Percentiles rank a stretch among this genome's conserved stretches.
Conservation (phyloP, 2,113 vertebrate genomes). For the Micronycteris hirsuta region DNA sequence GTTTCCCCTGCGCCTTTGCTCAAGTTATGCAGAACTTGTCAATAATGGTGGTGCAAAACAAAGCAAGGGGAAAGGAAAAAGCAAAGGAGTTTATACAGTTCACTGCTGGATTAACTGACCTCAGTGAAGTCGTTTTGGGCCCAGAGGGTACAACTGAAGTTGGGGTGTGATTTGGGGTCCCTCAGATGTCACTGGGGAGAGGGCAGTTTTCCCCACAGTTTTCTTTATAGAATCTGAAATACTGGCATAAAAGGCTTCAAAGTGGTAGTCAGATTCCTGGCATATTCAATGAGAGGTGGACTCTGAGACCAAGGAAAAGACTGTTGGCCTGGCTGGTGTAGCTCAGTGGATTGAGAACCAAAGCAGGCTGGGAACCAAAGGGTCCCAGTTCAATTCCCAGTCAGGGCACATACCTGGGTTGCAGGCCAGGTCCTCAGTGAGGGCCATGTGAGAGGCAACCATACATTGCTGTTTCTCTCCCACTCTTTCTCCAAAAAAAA, state of each 20-base stretch:
- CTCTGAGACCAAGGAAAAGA: neutral
- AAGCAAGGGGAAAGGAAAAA: neutral
- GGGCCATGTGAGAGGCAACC: no score
- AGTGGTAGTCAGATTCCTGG: neutral
- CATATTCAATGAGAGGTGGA: neutral
- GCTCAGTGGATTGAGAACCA: no score
- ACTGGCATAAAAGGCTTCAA: neutral
- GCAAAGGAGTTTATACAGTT: neutral
- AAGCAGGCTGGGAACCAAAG: no score
- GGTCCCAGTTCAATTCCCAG: no score
- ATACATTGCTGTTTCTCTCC: no score
- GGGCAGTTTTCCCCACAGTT: neutral
- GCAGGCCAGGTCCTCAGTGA: no score
- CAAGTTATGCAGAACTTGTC: constrained; percentile 1
- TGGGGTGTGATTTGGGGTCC: neutral
- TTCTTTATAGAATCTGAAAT: neutral
- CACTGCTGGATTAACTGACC: neutral
- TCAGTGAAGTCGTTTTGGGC: neutral
- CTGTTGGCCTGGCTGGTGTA: no score
- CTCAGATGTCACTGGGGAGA: neutral
- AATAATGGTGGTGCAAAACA: neutral
- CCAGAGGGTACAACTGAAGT: neutral
- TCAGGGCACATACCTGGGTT: no score
- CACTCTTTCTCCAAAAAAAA: no score
- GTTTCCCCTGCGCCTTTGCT: neutral